Base-by-base conservation (phyloP, 37 sponge, comb jelly and placozoan species). In the Spongilla lacustris region DNA sequence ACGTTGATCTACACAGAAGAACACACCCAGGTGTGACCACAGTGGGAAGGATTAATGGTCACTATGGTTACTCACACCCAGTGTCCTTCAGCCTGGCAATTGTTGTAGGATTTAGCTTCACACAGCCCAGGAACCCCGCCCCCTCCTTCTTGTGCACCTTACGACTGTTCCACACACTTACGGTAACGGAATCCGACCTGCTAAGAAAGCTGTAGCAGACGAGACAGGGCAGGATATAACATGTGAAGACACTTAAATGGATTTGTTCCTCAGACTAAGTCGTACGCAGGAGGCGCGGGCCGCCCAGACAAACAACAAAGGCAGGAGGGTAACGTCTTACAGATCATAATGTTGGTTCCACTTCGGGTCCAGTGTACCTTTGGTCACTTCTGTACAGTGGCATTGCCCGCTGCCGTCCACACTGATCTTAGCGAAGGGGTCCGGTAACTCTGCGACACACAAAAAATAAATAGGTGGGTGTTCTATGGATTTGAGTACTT, bases 311-410 rank as follows among this genome's bases (percentile, higher is more conserved):
- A 29, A 33, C 13, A 72, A 72, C 0, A 29, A 83, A 13, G 11
- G 79, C 14, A 21, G 6, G 4, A 6, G 22, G 11, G 25, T 4
- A 78, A 2, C 38, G 37, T 5, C 98, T 95, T 66, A 98, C 98
- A 98, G 68, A 77, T 98, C 96, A 75, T 90, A 98, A 38, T 95
- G 94, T 41, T 98, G 92, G 37, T 95, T 98, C 98, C 98, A 98
- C 67, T 93, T 98, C 66, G 98, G 98, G 71, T 98, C 98, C 32
- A 98, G 84, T 17, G 96, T 84, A 2, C 83, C 79, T 84, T 89
- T 98, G 67, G 94, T 71, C 36, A 85, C 76, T 22, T 93, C 94
- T 19, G 98, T 98, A 0, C 90, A 76, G 79, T 98, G 96, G 76
- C 96, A 92, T 84, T 98, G 96, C 5, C 96, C 94, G 74, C 94